Evolutionary conservation across 2,113 vertebrate species (phyloP), one percentile per base, ranked within the genome.

Genomic region (Corythaixoides concolor): DNA sequence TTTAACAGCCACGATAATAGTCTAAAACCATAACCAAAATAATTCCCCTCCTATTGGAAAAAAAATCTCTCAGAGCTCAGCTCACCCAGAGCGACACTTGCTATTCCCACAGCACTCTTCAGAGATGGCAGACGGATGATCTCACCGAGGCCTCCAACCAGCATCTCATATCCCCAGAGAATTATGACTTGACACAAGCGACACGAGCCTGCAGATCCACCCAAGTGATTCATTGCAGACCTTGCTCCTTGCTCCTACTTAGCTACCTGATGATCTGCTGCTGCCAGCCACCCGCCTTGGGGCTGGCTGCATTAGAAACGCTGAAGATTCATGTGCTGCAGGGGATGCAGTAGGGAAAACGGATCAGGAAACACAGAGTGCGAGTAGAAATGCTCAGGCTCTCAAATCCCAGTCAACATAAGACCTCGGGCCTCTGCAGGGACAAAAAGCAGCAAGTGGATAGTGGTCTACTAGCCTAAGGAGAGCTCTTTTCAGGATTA

Each of bases 361-460:
- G 33, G 12, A 88, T 24, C 53, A 89, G 50, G 37, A n/a, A 92
- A 45, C 24, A 59, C 4, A 70, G 9, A 20, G n/a, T n/a, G 39
- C 8, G 45, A 52, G 63, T 15, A 78, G 43, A 75, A 84, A 62
- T 28, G 8, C 50, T 72, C 69, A 68, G 45, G 28, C 32, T 79
- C 14, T 59, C 67, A 67, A 21, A 60, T 16, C 23, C 35, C 21
- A 56, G 39, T n/a, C 6, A 16, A n/a, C 0, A 0, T 11, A 35
- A 90, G 69, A 69, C 35, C 21, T 85, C 73, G 63, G 11, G 50
- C 41, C 55, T 17, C 3, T 21, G 6, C 0, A 8, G 33, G 11
- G 12, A 43, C 53, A 79, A 76, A 72, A 86, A 60, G 24, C 16
- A 6, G 18, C 16, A 88, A 95, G 70, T 0, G 1, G 15, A 4